These are phyloP conservation scores for Venustoraphidia nigricollis DNA, from an alignment of 2,888 invertebrate species.

Conservation along the genomic window DNA sequence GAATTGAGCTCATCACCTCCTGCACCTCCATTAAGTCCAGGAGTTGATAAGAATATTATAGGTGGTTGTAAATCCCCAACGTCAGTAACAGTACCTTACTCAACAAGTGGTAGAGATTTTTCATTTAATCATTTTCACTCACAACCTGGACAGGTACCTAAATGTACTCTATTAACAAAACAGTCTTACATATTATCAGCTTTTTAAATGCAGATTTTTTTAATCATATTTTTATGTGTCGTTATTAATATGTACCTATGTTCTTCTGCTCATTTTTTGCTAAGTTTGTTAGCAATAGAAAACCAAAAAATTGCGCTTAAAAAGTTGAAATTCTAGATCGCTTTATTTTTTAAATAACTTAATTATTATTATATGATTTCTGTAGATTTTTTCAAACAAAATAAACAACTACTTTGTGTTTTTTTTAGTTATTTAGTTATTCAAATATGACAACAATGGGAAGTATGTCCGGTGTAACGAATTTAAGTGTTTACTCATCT, in stretches of 20 bases:
- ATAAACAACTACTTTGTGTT: neutral
- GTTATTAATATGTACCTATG: neutral
- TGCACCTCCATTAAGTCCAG: constrained; percentile 25
- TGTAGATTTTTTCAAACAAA: too few species aligned
- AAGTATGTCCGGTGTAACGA: constrained; percentile 69
- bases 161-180: constrained; percentile 11
- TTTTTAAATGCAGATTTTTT: neutral
- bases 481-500: constrained; percentile 70
- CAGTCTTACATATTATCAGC: neutral
- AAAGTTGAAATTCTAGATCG: too few species aligned
- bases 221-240: too few species aligned
- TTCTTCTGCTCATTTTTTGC: too few species aligned
- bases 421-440: constrained; percentile 80
- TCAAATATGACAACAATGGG: constrained; percentile 70
- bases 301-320: too few species aligned
- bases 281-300: too few species aligned
- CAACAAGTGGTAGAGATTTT: constrained; percentile 42
- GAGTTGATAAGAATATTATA: constrained; percentile 20
- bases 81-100: constrained; percentile 22
- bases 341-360: too few species aligned
- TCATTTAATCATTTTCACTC: constrained; percentile 88
- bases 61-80: constrained; percentile 14
- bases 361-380: too few species aligned
- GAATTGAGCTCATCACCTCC: constrained; percentile 28
- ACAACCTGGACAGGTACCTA: constrained; percentile 67